phyloP scores from a whole-genome alignment of 2,113 vertebrate genomes.

The Seriola quinqueradiata region DNA sequence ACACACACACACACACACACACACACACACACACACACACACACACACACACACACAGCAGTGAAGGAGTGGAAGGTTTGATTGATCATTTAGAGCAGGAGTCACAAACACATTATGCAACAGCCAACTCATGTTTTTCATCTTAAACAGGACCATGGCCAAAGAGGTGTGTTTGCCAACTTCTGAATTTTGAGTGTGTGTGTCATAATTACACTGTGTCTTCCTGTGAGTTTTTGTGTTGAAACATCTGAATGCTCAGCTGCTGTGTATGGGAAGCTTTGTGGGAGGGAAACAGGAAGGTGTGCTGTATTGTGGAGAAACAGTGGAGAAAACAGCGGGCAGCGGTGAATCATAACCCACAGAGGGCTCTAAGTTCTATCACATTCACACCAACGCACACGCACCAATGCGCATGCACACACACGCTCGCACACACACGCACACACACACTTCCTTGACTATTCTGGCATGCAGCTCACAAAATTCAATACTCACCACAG shows the following conservation, averaged over 20 bases:
- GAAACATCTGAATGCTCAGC: slow-evolving; percentile 30
- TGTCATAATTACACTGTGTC: neutral
- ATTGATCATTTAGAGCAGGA: slow-evolving; percentile 35
- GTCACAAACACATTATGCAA: slow-evolving; percentile 45
- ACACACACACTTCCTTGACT: slow-evolving; percentile 8
- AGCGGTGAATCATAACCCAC: slow-evolving; percentile 67
- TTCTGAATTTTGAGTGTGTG: neutral
- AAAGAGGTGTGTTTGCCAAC: neutral
- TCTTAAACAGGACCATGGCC: neutral
- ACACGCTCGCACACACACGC: neutral
- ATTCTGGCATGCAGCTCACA: slow-evolving; percentile 32
- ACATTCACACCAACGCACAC: neutral
- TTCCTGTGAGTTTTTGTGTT: slow-evolving; percentile 22
- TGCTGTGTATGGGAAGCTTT: slow-evolving; percentile 28
- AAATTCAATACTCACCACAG: slow-evolving; percentile 25
- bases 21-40: no score
- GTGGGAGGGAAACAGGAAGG: slow-evolving; percentile 66
- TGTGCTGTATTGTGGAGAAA: slow-evolving; percentile 46
- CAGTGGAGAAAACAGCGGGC: slow-evolving; percentile 60
- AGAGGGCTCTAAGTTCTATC: slow-evolving; percentile 24
- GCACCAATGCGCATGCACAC: neutral
- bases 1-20: no score
- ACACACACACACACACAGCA: neutral
- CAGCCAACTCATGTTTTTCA: neutral
- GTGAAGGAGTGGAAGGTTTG: neutral